These are phyloP conservation scores for Philonicus albiceps DNA, from an alignment of 2,888 invertebrate species.

Conservation along the genomic window DNA sequence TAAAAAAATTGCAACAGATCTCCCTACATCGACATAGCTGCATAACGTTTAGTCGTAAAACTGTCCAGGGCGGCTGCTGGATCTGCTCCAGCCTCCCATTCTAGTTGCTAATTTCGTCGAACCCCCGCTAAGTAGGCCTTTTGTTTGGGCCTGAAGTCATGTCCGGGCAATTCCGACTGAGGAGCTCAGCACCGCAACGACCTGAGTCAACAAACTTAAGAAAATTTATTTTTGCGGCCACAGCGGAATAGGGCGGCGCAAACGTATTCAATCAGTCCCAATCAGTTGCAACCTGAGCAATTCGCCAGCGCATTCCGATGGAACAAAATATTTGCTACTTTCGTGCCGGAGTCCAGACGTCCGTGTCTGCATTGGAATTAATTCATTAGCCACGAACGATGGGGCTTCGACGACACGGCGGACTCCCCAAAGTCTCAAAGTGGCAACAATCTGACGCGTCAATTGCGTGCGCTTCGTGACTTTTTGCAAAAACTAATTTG, in stretches of 20 bases:
- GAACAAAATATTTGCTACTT: slow-evolving; percentile 24
- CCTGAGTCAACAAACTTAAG: slow-evolving; percentile 20
- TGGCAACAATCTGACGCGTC: background rate
- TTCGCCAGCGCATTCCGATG: slow-evolving; percentile 14
- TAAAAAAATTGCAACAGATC: slow-evolving; percentile 17
- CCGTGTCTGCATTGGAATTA: slow-evolving; percentile 36
- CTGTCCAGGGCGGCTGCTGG: background rate
- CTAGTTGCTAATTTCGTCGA: background rate
- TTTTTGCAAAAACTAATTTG: background rate
- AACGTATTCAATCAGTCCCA: background rate
- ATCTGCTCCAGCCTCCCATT: background rate
- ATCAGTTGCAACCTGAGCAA: slow-evolving; percentile 24
- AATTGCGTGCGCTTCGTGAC: slow-evolving; percentile 24
- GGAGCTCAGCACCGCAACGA: background rate
- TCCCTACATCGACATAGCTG: background rate
- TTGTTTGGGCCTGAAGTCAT: slow-evolving; percentile 33
- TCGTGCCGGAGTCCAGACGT: background rate
- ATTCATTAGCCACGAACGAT: slow-evolving; percentile 14
- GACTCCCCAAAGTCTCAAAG: too few species aligned
- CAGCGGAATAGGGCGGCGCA: background rate
- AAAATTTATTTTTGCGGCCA: background rate
- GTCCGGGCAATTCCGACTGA: background rate
- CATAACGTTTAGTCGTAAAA: background rate
- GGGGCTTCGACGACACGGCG: background rate
- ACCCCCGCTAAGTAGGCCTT: background rate